Evolutionary conservation across 2,888 invertebrate species (phyloP).

Genomic region (Homarus gammarus): DNA sequence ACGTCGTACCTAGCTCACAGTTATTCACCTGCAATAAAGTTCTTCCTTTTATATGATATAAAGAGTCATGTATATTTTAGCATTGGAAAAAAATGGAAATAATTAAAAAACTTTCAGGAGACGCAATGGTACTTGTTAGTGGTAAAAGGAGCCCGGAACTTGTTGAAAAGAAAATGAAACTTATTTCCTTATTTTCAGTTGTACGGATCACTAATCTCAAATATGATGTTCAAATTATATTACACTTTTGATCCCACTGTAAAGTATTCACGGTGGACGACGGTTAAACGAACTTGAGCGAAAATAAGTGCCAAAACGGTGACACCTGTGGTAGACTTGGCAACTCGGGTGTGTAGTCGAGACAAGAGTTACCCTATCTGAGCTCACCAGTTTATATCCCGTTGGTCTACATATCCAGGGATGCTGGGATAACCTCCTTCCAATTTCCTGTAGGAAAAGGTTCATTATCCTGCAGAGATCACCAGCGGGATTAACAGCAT

Average conservation of each 20-base stretch:
- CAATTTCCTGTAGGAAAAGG: constrained; percentile 14
- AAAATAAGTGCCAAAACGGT: constrained; percentile 46
- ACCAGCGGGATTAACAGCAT: not conserved
- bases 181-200: not conserved
- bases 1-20: too few species aligned
- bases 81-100: constrained; percentile 2
- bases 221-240: not conserved
- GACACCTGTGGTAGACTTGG: constrained; percentile 55
- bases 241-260: not conserved
- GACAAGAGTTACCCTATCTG: constrained; percentile 68
- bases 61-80: not conserved
- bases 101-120: too few species aligned
- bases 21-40: not conserved
- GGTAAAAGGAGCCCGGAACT: constrained; percentile 35
- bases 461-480: not conserved
- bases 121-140: constrained; percentile 19
- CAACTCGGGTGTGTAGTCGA: constrained; percentile 45
- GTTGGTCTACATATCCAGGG: constrained; percentile 55
- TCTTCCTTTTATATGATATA: too few species aligned
- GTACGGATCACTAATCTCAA: not conserved
- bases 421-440: constrained; percentile 51
- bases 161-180: not conserved
- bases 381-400: constrained; percentile 57
- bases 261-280: not conserved
- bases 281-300: constrained; percentile 21